These are phyloP conservation scores for Setipinna tenuifilis DNA, from an alignment of 2,797 vertebrate species.

Conservation along the genomic window DNA sequence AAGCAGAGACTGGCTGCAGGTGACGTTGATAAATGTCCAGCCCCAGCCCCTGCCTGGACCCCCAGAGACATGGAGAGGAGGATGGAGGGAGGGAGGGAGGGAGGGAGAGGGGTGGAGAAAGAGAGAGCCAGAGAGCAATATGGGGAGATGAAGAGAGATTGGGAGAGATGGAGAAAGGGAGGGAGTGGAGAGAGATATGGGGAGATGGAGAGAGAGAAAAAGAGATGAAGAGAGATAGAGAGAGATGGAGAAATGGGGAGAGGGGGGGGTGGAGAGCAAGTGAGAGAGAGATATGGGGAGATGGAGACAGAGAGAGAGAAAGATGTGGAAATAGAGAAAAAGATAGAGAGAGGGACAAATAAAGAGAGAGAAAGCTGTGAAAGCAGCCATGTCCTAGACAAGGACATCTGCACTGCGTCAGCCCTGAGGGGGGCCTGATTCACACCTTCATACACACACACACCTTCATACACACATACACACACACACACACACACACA, in stretches of 20 bases:
- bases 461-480: neutral
- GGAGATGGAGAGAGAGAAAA: neutral
- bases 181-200: too few species aligned
- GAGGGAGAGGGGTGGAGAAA: neutral
- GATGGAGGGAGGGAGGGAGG: neutral
- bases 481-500: too few species aligned
- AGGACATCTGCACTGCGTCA: conserved; percentile 57
- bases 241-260: conserved; percentile 3
- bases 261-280: neutral
- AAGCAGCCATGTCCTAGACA: conserved; percentile 34
- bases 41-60: conserved; percentile 30
- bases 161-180: neutral
- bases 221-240: conserved; percentile 17
- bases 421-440: conserved; percentile 36
- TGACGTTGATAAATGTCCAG: conserved; percentile 56
- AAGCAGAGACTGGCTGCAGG: conserved; percentile 45
- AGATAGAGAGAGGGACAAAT: neutral
- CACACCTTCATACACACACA: neutral
- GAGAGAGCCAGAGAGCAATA: neutral
- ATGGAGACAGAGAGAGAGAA: neutral
- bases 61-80: conserved; percentile 30
- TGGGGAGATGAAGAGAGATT: neutral
- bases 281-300: neutral
- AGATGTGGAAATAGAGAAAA: neutral
- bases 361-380: neutral